A percentile compares a stretch with the other conserved stretches of the same genome.
phyloP scores from a whole-genome alignment of 2,113 vertebrate species.

The Sminthopsis crassicaudata region DNA sequence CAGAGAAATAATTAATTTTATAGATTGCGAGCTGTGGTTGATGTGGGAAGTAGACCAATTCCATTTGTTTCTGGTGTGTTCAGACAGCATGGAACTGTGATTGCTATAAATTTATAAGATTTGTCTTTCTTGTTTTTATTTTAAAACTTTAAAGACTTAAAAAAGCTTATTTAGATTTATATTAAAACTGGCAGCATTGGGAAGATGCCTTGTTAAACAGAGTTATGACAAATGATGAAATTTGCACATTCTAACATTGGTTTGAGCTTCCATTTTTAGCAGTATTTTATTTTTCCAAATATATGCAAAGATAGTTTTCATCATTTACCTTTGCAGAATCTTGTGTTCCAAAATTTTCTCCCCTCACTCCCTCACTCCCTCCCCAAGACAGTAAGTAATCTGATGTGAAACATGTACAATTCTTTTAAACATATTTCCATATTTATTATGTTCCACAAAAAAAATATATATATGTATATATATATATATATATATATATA shows the following conservation, averaged over 20 bases:
- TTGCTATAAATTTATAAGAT: neutral
- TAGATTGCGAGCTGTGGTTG: neutral
- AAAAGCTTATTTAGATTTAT: neutral
- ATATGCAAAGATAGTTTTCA: too few relatives aligned
- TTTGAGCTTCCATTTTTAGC: neutral
- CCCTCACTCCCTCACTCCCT: too few relatives aligned
- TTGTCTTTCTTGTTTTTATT: neutral
- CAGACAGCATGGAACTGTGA: neutral
- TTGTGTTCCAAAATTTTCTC: too few relatives aligned
- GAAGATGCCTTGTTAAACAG: neutral
- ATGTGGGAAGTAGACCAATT: neutral
- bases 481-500: too few relatives aligned
- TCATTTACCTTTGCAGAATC: too few relatives aligned
- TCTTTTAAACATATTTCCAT: too few relatives aligned
- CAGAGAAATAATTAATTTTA: slow-evolving; percentile 42
- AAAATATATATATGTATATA: too few relatives aligned
- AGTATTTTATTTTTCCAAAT: too few relatives aligned
- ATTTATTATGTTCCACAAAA: too few relatives aligned
- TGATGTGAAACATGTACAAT: too few relatives aligned
- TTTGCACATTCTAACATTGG: neutral
- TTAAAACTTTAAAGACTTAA: neutral
- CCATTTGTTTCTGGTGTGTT: neutral
- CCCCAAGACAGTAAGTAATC: too few relatives aligned
- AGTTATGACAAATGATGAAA: slow-evolving; percentile 8
- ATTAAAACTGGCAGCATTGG: neutral